These are phyloP conservation scores for Arizona elegans DNA, from an alignment of 2,113 vertebrate genomes.

Conservation along the genomic window DNA sequence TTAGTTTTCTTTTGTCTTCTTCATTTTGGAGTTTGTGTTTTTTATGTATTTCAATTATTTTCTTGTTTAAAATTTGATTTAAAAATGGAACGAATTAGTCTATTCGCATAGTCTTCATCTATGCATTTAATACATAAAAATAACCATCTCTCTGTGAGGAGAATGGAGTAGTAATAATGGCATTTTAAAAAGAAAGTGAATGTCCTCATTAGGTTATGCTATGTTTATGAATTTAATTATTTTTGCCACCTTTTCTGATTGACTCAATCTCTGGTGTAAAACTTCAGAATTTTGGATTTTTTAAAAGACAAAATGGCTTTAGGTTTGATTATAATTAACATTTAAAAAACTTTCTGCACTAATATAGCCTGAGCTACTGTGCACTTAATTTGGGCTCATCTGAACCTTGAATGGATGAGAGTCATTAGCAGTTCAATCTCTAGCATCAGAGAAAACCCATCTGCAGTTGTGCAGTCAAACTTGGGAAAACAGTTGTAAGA, in stretches of 20 bases:
- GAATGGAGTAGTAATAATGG: background rate
- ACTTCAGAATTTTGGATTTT: background rate
- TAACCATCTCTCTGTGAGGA: background rate
- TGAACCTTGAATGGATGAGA: background rate
- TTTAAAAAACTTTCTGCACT: background rate
- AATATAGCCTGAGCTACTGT: background rate
- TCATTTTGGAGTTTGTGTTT: background rate
- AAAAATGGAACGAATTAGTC: background rate
- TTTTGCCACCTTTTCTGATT: slow-evolving; percentile 37
- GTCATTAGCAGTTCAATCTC: background rate
- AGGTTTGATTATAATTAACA: background rate
- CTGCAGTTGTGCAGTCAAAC: background rate
- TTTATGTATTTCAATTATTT: background rate
- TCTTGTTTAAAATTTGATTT: background rate
- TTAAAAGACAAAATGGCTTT: background rate
- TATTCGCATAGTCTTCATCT: too few relatives aligned
- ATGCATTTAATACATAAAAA: background rate
- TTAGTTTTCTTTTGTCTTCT: background rate
- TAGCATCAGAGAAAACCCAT: background rate
- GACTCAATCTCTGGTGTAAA: slow-evolving; percentile 16
- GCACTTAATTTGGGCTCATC: background rate
- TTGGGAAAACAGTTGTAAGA: background rate
- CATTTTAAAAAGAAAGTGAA: background rate
- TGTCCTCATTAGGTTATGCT: background rate
- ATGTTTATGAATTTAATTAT: background rate